These are phyloP conservation scores for Hydrolagus colliei DNA, from an alignment of 2,797 vertebrate species.

Conservation along the genomic window DNA sequence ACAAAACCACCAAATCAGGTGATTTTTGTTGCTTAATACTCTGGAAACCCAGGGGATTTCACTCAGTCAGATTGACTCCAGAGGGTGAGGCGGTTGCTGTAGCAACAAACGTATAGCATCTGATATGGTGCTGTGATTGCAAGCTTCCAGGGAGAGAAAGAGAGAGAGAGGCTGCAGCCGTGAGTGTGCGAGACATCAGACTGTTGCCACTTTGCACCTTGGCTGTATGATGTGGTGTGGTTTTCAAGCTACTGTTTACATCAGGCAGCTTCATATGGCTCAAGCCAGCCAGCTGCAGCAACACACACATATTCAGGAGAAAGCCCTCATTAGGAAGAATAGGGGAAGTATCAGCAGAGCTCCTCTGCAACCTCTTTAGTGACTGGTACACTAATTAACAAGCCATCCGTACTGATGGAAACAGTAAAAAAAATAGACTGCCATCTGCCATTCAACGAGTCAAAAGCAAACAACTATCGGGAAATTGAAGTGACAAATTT, in stretches of 20 bases:
- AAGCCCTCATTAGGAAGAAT: constrained; percentile 38
- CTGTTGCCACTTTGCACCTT: constrained; percentile 14
- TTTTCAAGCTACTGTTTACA: constrained; percentile 1
- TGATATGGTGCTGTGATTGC: constrained; percentile 40
- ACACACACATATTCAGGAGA: constrained; percentile 41
- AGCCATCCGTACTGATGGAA: background rate
- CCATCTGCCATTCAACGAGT: background rate
- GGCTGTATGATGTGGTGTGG: background rate
- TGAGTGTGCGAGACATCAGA: constrained; percentile 8
- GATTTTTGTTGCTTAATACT: background rate
- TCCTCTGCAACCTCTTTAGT: constrained; percentile 23
- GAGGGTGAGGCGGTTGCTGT: constrained; percentile 48
- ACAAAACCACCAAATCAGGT: background rate
- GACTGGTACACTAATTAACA: constrained; percentile 30
- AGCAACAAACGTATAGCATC: constrained; percentile 39
- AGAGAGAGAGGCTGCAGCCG: constrained; percentile 32
- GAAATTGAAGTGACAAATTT: background rate
- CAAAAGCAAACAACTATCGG: background rate
- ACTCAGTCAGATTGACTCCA: constrained; percentile 38
- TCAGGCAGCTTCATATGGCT: constrained; percentile 38
- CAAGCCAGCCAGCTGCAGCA: constrained; percentile 45
- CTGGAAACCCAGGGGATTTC: constrained; percentile 37
- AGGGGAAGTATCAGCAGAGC: constrained; percentile 45
- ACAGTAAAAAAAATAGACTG: constrained; percentile 18
- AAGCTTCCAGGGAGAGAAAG: constrained; percentile 34